phyloP scores from a whole-genome alignment of 2,113 vertebrate genomes.

The Neoarius graeffei region DNA sequence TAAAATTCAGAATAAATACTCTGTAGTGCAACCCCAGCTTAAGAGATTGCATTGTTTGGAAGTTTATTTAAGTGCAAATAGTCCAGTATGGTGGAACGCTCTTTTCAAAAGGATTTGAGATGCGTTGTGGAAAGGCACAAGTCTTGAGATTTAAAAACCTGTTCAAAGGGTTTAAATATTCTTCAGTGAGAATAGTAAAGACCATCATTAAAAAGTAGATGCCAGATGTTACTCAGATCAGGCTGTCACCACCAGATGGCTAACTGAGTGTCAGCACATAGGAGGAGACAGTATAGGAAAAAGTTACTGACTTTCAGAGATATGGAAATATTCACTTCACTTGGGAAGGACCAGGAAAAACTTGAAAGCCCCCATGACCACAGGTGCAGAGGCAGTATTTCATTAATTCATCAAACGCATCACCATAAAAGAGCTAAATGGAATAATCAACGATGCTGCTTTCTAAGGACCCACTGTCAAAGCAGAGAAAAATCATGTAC shows the following conservation, averaged over 20 bases:
- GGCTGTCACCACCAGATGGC: slow-evolving; percentile 2
- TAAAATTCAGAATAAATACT: background rate
- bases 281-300: background rate
- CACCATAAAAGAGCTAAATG: background rate
- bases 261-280: slow-evolving; percentile 24
- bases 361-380: slow-evolving; percentile 14
- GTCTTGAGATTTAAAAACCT: background rate
- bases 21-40: background rate
- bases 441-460: background rate
- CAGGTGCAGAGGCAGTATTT: slow-evolving; percentile 12
- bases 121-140: background rate
- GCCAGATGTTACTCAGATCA: slow-evolving; percentile 6
- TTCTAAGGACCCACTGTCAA: slow-evolving; percentile 6
- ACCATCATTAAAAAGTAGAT: slow-evolving; percentile 7
- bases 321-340: slow-evolving; percentile 6
- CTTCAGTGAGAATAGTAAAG: slow-evolving; percentile 4
- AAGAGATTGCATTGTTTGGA: background rate
- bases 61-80: background rate
- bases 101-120: slow-evolving; percentile 10
- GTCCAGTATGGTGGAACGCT: background rate
- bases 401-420: slow-evolving; percentile 19
- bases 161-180: slow-evolving; percentile 7
- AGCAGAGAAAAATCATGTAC: background rate
- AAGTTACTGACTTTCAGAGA: slow-evolving; percentile 7
- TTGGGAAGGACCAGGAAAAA: slow-evolving; percentile 12